Conservation (phyloP, 2,797 vertebrate species). For the Scolopax rusticola region DNA sequence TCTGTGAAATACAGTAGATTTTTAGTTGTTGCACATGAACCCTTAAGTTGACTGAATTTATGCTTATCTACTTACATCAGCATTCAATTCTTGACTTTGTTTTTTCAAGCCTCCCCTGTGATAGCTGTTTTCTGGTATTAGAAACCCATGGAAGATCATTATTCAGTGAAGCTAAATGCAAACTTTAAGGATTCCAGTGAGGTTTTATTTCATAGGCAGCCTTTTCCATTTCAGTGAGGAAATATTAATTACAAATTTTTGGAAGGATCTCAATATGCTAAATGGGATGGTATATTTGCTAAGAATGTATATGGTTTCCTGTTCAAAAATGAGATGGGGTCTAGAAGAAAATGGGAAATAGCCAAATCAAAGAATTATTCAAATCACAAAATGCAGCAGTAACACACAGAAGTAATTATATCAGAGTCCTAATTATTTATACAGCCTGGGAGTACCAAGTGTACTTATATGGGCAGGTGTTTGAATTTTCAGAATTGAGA, state of each 20-base stretch:
- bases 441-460: background rate
- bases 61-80: background rate
- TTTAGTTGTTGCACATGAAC: background rate
- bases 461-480: background rate
- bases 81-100: background rate
- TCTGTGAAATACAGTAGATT: constrained; percentile 58
- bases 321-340: background rate
- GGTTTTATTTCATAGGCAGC: background rate
- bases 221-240: background rate
- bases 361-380: background rate
- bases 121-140: background rate
- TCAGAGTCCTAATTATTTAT: background rate
- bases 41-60: background rate
- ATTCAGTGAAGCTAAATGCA: background rate
- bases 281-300: background rate
- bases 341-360: background rate
- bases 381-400: background rate
- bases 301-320: background rate
- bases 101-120: background rate
- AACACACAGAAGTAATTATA: background rate
- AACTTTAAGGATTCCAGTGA: background rate
- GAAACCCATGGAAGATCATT: background rate
- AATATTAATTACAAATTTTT: background rate
- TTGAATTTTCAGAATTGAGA: background rate
- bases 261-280: background rate